Evolutionary conservation across 2,113 vertebrate genomes (phyloP), one percentile per base, ranked within the genome.

Genomic region (Morone chrysops): DNA sequence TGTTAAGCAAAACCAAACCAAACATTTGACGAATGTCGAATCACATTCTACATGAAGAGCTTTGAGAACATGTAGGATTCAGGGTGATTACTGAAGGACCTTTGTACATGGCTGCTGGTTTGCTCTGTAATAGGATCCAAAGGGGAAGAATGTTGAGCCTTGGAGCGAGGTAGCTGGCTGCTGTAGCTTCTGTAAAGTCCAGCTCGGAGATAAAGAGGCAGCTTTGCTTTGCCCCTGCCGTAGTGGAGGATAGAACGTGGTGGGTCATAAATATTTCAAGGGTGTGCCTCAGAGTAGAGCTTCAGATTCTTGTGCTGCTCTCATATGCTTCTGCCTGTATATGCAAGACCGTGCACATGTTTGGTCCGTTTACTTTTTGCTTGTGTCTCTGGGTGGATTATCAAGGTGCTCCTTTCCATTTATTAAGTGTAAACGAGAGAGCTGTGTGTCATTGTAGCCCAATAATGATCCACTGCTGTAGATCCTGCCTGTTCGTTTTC

Each of bases 201-300:
- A 84, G 86, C 82, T 81, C 0, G 47, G 18, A 80, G 90, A 72
- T 84, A 73, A 71, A 82, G 76, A 81, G 66, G 43, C 78, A 72
- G 77, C 74, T 78, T 48, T 88, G 75, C 69, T 73, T 66, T 75
- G 78, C 78, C 75, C 86, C 80, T 88, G 81, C 74, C 18, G 31
- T 57, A 61, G 84, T 61, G 84, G 80, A 89, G 83, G 80, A 75
- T 78, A 74, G 72, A 85, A 83, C 43, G 82, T 78, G 83, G 82
- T 83, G 84, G 78, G 70, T 85, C 79, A 91, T 93, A 87, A 67
- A 93, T 94, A 91, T 94, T 94, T 93, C 75, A 94, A 85, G 89
- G 90, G 77, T 90, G 88, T 87, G 88, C 79, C 88, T 92, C 75
- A 67, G 81, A 87, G 73, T 25, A n/a, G 76, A 86, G 71, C 25